phyloP scores from a whole-genome alignment of 2,113 vertebrate genomes.

The Anolis sagrei region DNA sequence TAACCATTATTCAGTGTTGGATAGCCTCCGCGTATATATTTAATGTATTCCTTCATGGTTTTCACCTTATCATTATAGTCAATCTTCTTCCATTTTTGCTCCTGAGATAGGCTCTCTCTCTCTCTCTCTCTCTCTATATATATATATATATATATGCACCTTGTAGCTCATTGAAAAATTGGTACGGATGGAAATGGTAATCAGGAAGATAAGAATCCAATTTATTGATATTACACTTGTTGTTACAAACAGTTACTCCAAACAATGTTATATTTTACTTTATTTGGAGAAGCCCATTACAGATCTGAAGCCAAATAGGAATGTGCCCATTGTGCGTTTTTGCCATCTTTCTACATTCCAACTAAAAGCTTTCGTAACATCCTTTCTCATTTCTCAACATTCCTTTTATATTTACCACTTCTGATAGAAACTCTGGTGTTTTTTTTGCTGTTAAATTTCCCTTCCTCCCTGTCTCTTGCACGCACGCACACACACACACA shows the following conservation, averaged over 20 bases:
- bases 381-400: neutral
- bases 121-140: too few relatives aligned
- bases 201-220: neutral
- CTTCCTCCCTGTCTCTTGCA: too few relatives aligned
- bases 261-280: neutral
- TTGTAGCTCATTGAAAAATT: neutral
- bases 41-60: neutral
- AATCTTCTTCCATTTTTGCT: too few relatives aligned
- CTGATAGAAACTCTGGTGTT: too few relatives aligned
- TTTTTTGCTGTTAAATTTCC: too few relatives aligned
- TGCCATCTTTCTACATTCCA: neutral
- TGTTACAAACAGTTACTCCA: neutral
- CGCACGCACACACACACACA: too few relatives aligned
- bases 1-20: neutral
- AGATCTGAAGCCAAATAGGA: neutral
- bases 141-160: neutral
- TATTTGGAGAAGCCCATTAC: neutral
- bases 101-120: too few relatives aligned
- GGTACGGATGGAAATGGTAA: neutral
- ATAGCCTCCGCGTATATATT: neutral
- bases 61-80: neutral
- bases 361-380: neutral
- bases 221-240: neutral
- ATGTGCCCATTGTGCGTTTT: neutral
- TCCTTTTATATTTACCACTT: neutral